Evolutionary conservation across 2,113 vertebrate species (phyloP).

Genomic region (Gambusia affinis): DNA sequence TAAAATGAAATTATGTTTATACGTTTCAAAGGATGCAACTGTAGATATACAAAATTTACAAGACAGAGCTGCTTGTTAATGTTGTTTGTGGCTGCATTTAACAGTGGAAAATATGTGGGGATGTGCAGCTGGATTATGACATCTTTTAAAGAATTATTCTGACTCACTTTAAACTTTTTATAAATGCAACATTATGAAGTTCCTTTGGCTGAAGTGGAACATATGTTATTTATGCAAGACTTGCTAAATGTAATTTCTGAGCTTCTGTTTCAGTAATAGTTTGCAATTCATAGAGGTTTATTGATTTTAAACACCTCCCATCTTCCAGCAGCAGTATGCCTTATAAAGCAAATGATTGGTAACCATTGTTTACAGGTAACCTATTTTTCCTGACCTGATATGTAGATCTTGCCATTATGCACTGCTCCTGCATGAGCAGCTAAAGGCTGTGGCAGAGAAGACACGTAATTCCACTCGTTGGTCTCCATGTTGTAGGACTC

Average conservation of each 20-base stretch:
- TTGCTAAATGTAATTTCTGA: background rate
- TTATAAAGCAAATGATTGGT: background rate
- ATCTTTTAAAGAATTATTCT: background rate
- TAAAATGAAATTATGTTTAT: background rate
- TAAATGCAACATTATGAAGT: background rate
- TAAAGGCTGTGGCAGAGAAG: conserved; percentile 92
- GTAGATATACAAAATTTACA: background rate
- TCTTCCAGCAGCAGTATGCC: background rate
- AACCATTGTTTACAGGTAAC: too few species aligned
- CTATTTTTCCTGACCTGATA: conserved; percentile 87
- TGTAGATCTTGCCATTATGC: conserved; percentile 98
- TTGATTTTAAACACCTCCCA: background rate
- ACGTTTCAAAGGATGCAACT: background rate
- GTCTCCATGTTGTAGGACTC: conserved; percentile 98
- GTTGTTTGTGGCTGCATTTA: background rate
- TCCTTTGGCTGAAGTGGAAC: background rate
- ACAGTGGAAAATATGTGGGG: background rate
- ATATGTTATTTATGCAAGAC: background rate
- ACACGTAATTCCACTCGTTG: conserved; percentile 98
- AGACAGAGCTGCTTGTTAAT: background rate
- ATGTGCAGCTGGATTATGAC: background rate
- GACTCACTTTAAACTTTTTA: background rate
- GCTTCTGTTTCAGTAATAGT: background rate
- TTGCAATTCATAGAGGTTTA: background rate
- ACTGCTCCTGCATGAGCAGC: conserved; percentile 96